A percentile compares a stretch with the other conserved stretches of the same genome.
Evolutionary conservation across 2,797 vertebrate genomes (phyloP).

Genomic region (Aselliscus stoliczkanus): DNA sequence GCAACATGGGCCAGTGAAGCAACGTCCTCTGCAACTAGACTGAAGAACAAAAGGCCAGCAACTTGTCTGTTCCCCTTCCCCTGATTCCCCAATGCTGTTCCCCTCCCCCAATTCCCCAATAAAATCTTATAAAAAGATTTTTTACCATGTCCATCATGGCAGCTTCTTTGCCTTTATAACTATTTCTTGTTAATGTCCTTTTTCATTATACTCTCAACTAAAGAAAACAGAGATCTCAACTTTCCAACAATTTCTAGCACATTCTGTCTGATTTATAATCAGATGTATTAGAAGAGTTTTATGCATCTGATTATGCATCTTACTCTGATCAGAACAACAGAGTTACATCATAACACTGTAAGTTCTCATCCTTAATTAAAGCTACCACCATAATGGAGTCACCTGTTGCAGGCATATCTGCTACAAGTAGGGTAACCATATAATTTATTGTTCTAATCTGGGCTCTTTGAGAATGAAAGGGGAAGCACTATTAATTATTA

Average conservation of each 20-base stretch:
- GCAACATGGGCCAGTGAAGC: too few relatives aligned
- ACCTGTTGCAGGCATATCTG: background rate
- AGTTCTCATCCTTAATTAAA: background rate
- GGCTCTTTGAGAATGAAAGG: background rate
- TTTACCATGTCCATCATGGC: background rate
- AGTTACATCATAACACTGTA: background rate
- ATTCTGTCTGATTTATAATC: background rate
- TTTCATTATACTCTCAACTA: background rate
- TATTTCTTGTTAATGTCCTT: background rate
- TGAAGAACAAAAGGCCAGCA: too few relatives aligned
- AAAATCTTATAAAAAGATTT: too few relatives aligned
- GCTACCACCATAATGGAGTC: background rate
- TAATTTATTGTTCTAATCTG: background rate
- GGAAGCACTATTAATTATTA: background rate
- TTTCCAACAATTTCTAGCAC: background rate
- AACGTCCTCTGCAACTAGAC: too few relatives aligned
- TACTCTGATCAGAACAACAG: background rate
- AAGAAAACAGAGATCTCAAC: background rate
- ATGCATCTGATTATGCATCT: background rate
- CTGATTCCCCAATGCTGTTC: too few relatives aligned
- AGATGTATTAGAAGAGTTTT: background rate
- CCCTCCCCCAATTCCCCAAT: too few relatives aligned
- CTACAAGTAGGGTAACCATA: background rate
- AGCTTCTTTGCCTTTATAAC: background rate
- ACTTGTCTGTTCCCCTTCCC: too few relatives aligned